Base-by-base conservation (phyloP, 2,888 invertebrate genomes). In the Liodrosophila aerea region DNA sequence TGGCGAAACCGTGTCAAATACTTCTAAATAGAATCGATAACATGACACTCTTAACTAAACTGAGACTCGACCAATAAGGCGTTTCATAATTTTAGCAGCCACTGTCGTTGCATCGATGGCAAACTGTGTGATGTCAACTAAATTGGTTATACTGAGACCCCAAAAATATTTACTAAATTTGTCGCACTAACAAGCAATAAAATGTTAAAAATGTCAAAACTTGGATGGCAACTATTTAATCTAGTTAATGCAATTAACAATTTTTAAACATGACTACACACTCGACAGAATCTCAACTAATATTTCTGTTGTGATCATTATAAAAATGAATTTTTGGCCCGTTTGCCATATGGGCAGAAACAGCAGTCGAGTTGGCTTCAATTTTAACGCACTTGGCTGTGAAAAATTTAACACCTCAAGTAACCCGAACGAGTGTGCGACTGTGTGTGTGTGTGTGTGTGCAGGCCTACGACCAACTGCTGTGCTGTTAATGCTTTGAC, bases 221-320 rank as follows among this genome's bases (percentile, higher is more conserved):
- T 56, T 54, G 44, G 65, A 54, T 50, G 66, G 78, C 77, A 88
- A 82, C 82, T 87, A 87, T 88, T 86, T 86, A 87, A 76, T 84
- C 86, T 77, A 88, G 78, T 87, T 88, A 88, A 88, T 88, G 84
- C 86, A 87, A 87, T 88, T 88, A 88, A 87, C 78, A 81, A 82
- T 80, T 77, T 82, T 85, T 5, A 22, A 78, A 85, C 85, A 87
- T 85, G 87, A 87, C 86, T 87, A 71, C 74, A 67, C 67, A 76
- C 72, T 74, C 65, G 69, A 64, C 75, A 70, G 80, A 84, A 74
- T n/a, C n/a, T n/a, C 22, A 22, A 22, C 2, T 22, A 22, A 22
- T 22, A 22, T 4, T 22, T 22, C 29, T 13, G 13, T 9, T 49
- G 47, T 56, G 49, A 46, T 72, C 67, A 73, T 81, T 61, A 22